phyloP scores from a whole-genome alignment of 2,113 vertebrate species.

The Embiotoca jacksoni region DNA sequence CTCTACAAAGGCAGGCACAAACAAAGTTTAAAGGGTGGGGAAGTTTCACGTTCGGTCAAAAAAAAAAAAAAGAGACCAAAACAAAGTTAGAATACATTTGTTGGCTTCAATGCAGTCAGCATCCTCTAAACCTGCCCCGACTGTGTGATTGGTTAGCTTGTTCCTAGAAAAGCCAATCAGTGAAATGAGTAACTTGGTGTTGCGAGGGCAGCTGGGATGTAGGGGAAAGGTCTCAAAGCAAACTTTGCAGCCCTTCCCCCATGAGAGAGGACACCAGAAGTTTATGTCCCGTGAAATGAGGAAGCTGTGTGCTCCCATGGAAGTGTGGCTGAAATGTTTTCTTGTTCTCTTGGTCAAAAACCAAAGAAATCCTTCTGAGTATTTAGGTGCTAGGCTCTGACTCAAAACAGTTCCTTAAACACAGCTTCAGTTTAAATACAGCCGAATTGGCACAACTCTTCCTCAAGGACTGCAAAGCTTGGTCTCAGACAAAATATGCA shows the following conservation, averaged over 20 bases:
- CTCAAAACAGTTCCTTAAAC: no score
- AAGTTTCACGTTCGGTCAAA: neutral
- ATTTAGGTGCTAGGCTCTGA: neutral
- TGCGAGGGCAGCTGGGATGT: conserved; percentile 61
- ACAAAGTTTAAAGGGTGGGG: neutral
- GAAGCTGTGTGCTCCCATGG: conserved; percentile 16
- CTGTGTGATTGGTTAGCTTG: conserved; percentile 68
- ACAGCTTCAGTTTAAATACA: no score
- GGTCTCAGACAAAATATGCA: no score
- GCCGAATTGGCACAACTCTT: neutral
- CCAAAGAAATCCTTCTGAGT: neutral
- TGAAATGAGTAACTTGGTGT: conserved; percentile 11
- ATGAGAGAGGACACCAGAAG: conserved; percentile 15
- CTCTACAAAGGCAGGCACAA: neutral
- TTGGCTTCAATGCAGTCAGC: conserved; percentile 3
- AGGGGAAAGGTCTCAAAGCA: conserved; percentile 80
- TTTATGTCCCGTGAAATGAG: conserved; percentile 34
- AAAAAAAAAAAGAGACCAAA: conserved; percentile 10
- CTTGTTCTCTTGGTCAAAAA: neutral
- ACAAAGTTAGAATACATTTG: conserved; percentile 39
- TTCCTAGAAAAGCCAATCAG: conserved; percentile 64
- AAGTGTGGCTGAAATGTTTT: conserved; percentile 3
- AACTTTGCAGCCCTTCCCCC: conserved; percentile 66
- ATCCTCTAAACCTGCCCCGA: conserved; percentile 32
- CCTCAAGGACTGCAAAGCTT: neutral